Conservation (phyloP, 2,113 vertebrate genomes). For the Onychorhynchus coronatus region DNA sequence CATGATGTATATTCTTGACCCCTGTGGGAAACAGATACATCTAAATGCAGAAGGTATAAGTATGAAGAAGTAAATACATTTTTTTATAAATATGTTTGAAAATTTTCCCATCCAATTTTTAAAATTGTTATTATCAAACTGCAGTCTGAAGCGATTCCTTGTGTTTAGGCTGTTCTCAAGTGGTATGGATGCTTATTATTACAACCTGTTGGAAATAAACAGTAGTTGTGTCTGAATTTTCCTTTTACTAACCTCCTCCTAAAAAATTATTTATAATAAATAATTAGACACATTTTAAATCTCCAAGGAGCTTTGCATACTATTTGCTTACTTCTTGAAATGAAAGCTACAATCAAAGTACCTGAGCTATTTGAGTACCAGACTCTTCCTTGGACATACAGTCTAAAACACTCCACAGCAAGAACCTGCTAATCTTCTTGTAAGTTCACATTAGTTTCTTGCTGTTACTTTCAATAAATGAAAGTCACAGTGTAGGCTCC, state of each 20-base stretch:
- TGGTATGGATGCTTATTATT: not conserved
- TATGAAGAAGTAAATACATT: not conserved
- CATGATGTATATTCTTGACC: not conserved
- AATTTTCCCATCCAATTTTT: not conserved
- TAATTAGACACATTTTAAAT: not conserved
- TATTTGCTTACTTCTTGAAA: not conserved
- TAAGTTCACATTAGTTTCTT: constrained; percentile 30
- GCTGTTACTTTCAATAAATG: constrained; percentile 14
- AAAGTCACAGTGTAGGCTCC: not conserved
- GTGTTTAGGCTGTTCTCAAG: not conserved
- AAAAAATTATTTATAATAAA: not conserved
- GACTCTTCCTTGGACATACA: not conserved
- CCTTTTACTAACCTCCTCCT: not conserved
- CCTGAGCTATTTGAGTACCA: not conserved
- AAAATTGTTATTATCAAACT: not conserved
- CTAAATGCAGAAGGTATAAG: not conserved
- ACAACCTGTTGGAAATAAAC: not conserved
- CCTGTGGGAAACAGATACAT: not conserved
- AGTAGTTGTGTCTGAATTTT: not conserved
- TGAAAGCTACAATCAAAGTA: not conserved
- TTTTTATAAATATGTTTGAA: not conserved
- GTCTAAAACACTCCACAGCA: not conserved
- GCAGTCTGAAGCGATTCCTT: not conserved
- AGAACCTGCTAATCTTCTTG: not conserved
- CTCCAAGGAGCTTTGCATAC: not conserved